Percentiles rank a stretch among this genome's conserved stretches.
Evolutionary conservation across 2,797 vertebrate species (phyloP).

Genomic region (Yasuhikotakia modesta): DNA sequence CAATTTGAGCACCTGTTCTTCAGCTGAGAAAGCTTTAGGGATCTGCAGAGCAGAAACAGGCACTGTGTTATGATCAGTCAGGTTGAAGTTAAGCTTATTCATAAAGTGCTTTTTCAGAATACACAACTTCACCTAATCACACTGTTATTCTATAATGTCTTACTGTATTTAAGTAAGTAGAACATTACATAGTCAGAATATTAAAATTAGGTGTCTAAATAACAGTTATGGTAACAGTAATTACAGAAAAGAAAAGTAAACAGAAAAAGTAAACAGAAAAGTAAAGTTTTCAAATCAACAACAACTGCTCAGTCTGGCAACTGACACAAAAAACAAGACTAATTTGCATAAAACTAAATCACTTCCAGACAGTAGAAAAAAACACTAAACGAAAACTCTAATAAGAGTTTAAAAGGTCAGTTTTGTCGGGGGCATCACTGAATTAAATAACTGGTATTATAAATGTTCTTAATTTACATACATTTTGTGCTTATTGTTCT

Average conservation of each 20-base stretch:
- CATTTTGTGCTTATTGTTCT: too few species aligned
- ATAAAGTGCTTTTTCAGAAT: background rate
- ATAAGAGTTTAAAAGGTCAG: background rate
- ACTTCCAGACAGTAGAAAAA: background rate
- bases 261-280: too few species aligned
- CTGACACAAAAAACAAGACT: background rate
- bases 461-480: too few species aligned
- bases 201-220: background rate
- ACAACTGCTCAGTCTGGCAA: background rate
- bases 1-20: constrained; percentile 15
- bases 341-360: background rate
- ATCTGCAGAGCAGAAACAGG: constrained; percentile 17
- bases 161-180: background rate
- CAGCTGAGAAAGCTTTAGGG: background rate
- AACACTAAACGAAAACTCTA: background rate
- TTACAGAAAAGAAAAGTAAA: too few species aligned
- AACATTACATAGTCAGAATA: background rate
- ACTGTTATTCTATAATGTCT: too few species aligned
- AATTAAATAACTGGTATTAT: too few species aligned
- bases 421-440: background rate
- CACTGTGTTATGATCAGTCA: background rate
- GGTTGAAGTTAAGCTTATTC: background rate
- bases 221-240: background rate
- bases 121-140: background rate
- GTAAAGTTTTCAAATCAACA: too few species aligned